These are phyloP conservation scores for Steinernema scapterisci DNA, from an alignment of 2,888 invertebrate genomes.

Conservation along the genomic window DNA sequence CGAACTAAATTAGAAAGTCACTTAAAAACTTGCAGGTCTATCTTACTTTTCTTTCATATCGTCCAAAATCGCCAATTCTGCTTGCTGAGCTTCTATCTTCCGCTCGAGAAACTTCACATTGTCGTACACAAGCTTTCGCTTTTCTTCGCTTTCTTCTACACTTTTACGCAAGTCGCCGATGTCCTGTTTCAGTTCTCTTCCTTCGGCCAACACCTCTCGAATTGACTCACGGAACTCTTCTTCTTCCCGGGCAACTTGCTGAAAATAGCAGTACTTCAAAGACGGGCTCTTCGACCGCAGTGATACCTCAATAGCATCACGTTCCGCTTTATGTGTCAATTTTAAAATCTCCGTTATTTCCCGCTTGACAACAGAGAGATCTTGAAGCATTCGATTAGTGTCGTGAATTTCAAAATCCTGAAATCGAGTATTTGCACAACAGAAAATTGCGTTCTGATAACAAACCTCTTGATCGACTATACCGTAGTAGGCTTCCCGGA, in stretches of 20 bases:
- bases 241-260: slow-evolving; percentile 21
- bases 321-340: not conserved
- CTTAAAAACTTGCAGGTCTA: not conserved
- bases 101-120: not conserved
- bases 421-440: not conserved
- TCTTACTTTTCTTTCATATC: not conserved
- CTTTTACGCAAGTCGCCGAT: not conserved
- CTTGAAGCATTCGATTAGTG: slow-evolving; percentile 14
- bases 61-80: slow-evolving; percentile 5
- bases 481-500: slow-evolving; percentile 21
- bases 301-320: not conserved
- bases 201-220: not conserved
- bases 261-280: no score
- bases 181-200: not conserved
- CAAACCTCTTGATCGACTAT: slow-evolving; percentile 19
- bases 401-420: slow-evolving; percentile 19
- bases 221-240: slow-evolving; percentile 18
- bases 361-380: not conserved
- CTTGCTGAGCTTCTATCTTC: slow-evolving; percentile 17
- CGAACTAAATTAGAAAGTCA: not conserved
- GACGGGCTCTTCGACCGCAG: no score
- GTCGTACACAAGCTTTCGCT: slow-evolving; percentile 2
- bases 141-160: not conserved
- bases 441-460: not conserved
- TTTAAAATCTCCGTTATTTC: slow-evolving; percentile 24